Evolutionary conservation across 2,113 vertebrate species (phyloP).

Genomic region (Copsychus sechellarum): DNA sequence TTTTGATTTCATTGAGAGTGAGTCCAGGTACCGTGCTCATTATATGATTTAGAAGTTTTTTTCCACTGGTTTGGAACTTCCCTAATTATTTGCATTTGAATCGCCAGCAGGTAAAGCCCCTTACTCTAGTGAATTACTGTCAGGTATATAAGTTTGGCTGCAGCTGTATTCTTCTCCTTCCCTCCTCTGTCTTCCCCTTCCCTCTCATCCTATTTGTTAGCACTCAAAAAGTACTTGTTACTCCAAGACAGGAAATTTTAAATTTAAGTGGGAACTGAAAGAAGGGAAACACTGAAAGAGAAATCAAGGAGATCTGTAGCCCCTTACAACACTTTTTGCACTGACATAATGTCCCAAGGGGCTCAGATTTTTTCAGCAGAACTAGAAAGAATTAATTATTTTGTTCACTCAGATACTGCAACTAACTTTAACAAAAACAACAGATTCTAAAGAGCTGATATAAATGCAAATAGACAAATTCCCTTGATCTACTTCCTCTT

Average conservation of each 20-base stretch:
- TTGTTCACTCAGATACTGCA: neutral
- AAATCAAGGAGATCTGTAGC: neutral
- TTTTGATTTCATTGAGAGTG: neutral
- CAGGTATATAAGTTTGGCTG: neutral
- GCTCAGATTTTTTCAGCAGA: neutral
- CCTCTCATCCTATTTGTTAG: neutral
- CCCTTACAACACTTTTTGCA: neutral
- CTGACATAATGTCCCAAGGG: neutral
- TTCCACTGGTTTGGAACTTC: neutral
- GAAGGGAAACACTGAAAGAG: neutral
- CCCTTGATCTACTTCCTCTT: neutral
- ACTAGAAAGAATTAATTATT: neutral
- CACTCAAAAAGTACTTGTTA: neutral
- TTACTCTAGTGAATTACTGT: neutral
- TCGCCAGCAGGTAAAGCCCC: neutral
- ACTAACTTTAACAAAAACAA: neutral
- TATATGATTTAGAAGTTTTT: neutral
- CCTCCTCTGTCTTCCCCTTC: rapidly evolving
- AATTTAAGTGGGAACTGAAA: neutral
- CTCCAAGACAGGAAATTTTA: neutral
- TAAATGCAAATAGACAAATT: conserved; percentile 21
- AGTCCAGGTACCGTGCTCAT: neutral
- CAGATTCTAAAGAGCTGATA: neutral
- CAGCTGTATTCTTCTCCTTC: neutral
- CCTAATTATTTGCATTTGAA: neutral